A percentile compares a stretch with the other conserved stretches of the same genome.
Evolutionary conservation across 2,113 vertebrate genomes (phyloP).

Genomic region (Rutilus rutilus): DNA sequence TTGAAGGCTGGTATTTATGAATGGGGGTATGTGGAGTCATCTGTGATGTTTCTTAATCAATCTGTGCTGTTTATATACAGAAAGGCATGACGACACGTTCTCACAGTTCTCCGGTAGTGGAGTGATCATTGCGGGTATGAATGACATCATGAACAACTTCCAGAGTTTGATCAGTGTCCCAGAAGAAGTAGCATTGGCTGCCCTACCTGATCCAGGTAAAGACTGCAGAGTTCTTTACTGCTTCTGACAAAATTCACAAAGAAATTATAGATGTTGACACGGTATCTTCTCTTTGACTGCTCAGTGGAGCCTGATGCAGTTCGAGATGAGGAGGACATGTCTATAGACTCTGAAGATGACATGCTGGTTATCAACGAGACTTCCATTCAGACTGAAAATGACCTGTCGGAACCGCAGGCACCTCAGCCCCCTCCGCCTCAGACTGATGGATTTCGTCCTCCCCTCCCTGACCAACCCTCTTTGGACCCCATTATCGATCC

Average conservation of each 20-base stretch:
- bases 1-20: background rate
- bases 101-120: conserved; percentile 84
- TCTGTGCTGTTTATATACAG: conserved; percentile 65
- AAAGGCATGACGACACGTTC: conserved; percentile 82
- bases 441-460: conserved; percentile 74
- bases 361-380: conserved; percentile 75
- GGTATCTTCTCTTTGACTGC: background rate
- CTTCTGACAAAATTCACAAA: background rate
- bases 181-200: conserved; percentile 79
- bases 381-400: conserved; percentile 72
- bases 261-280: background rate
- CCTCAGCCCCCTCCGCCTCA: conserved; percentile 71
- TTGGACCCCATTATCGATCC: conserved; percentile 12
- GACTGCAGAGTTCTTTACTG: background rate
- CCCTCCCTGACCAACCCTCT: conserved; percentile 69
- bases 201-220: conserved; percentile 82
- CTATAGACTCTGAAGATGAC: conserved; percentile 94
- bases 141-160: conserved; percentile 89
- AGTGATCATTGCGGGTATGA: conserved; percentile 86
- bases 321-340: conserved; percentile 94
- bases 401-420: conserved; percentile 66
- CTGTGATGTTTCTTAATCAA: background rate
- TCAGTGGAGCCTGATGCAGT: conserved; percentile 75
- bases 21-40: background rate
- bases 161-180: conserved; percentile 83